phyloP scores from a whole-genome alignment of 2,888 invertebrate species.

The Eueremaeus valkanovi region DNA sequence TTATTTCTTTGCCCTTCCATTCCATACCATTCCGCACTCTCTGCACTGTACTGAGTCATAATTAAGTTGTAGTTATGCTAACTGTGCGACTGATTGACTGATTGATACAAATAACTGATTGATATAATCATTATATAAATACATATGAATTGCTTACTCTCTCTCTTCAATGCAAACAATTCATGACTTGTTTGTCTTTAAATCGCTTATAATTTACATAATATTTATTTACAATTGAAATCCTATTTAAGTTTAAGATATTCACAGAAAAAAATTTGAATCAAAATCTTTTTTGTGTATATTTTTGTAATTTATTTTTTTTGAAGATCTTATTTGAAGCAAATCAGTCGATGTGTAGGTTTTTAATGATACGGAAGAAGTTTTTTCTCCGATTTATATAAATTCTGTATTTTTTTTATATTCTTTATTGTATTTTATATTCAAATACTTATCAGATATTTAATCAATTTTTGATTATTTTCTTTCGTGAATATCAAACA shows the following conservation, averaged over 20 bases:
- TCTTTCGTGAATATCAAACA: slow-evolving; percentile 10
- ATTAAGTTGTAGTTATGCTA: slow-evolving; percentile 15
- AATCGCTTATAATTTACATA: too few species aligned
- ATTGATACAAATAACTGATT: neutral
- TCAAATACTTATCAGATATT: neutral
- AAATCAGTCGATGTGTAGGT: neutral
- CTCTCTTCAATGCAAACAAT: neutral
- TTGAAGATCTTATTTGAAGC: neutral
- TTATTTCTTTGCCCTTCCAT: neutral
- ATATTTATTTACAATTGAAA: too few species aligned
- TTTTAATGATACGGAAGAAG: neutral
- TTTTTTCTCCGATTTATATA: neutral
- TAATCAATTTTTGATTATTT: slow-evolving; percentile 6
- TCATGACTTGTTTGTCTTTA: neutral
- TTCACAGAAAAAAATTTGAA: too few species aligned
- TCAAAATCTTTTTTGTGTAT: neutral
- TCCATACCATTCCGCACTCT: neutral
- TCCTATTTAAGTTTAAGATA: too few species aligned
- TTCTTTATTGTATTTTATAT: too few species aligned
- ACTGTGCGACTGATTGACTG: neutral
- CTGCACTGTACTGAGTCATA: neutral
- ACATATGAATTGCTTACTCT: neutral
- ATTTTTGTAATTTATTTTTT: neutral
- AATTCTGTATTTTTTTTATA: neutral
- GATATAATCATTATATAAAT: neutral